phyloP scores from a whole-genome alignment of 2,797 vertebrate species.

The Uromys caudimaculatus region DNA sequence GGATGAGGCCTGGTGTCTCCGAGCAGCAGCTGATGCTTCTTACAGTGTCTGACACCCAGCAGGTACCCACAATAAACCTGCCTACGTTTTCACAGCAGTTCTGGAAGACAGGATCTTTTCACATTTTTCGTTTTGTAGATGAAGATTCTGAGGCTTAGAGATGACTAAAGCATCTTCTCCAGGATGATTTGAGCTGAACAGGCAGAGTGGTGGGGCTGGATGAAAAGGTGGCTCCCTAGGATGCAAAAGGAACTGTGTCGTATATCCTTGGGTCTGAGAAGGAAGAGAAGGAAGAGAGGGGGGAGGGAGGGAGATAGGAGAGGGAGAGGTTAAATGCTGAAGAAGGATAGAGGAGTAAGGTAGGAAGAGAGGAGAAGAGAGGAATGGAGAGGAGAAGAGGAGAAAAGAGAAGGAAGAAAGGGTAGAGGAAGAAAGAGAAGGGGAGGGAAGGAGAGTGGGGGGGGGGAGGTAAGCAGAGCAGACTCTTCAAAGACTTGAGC shows the following conservation, averaged over 20 bases:
- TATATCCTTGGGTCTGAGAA: neutral
- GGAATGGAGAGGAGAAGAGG: neutral
- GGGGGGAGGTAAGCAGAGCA: neutral
- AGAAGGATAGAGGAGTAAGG: too few species aligned
- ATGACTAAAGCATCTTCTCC: neutral
- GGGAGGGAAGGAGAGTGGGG: too few species aligned
- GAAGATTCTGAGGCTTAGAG: neutral
- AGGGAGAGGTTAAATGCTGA: too few species aligned
- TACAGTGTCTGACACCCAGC: neutral
- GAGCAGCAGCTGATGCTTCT: accelerated
- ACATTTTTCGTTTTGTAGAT: neutral
- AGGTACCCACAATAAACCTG: neutral
- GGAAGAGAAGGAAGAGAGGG: neutral
- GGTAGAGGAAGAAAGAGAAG: too few species aligned
- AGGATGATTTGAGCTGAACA: neutral
- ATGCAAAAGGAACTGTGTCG: neutral
- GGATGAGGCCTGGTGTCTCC: too few species aligned
- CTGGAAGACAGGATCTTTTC: neutral
- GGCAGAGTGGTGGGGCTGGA: neutral
- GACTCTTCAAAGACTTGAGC: neutral
- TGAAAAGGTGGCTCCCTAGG: neutral
- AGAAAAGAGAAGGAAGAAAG: too few species aligned
- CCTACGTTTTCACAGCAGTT: neutral
- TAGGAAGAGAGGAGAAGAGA: neutral
- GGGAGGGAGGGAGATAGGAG: accelerated